phyloP scores from a whole-genome alignment of 2,797 vertebrate species.

The Periophthalmus magnuspinnatus region DNA sequence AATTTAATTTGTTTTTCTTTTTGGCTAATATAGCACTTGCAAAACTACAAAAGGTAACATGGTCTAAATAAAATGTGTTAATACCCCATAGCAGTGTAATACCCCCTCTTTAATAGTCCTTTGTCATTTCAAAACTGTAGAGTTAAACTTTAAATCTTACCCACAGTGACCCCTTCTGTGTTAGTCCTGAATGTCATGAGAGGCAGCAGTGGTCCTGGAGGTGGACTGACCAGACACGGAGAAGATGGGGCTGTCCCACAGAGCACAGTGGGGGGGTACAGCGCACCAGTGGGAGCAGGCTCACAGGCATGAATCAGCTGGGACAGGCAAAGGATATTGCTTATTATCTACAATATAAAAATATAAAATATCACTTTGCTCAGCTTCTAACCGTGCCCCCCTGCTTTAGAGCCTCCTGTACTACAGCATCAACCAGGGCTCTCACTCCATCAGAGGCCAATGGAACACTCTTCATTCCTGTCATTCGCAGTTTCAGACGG shows the following conservation, averaged over 20 bases:
- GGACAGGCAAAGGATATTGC: neutral
- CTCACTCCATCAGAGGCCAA: slow-evolving; percentile 62
- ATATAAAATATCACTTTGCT: neutral
- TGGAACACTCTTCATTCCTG: slow-evolving; percentile 68
- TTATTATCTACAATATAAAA: neutral
- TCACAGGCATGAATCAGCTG: slow-evolving; percentile 82
- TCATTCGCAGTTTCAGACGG: slow-evolving; percentile 74
- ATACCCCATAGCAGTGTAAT: no score
- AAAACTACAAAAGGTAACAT: no score
- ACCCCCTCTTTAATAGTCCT: no score
- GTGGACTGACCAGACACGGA: slow-evolving; percentile 71
- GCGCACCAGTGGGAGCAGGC: slow-evolving; percentile 49
- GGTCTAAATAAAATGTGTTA: no score
- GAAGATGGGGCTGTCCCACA: slow-evolving; percentile 79
- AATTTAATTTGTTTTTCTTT: no score
- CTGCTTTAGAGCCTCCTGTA: slow-evolving; percentile 78
- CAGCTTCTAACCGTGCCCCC: slow-evolving; percentile 79
- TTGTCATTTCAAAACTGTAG: no score
- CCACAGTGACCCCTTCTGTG: slow-evolving; percentile 81
- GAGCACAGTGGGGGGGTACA: slow-evolving; percentile 85
- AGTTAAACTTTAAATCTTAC: slow-evolving; percentile 54
- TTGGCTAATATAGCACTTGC: no score
- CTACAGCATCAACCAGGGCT: slow-evolving; percentile 62
- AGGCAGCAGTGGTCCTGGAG: slow-evolving; percentile 83
- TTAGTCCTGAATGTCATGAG: slow-evolving; percentile 84